These are phyloP conservation scores for Paedocypris sp. DNA, from an alignment of 2,113 vertebrate genomes.

Conservation along the genomic window DNA sequence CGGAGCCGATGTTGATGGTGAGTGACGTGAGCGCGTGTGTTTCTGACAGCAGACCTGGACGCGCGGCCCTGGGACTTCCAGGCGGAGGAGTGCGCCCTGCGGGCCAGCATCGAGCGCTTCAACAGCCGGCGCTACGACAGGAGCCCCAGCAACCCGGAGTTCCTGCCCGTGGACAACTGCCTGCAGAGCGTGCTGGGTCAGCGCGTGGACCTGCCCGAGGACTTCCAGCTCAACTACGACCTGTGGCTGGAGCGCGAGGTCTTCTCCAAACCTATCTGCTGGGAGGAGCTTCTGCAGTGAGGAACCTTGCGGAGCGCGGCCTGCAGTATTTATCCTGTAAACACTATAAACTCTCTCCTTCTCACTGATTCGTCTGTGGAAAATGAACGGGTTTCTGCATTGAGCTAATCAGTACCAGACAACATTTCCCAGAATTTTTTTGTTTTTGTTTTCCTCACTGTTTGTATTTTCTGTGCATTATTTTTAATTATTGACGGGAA, in stretches of 20 bases:
- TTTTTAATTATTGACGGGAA: no score
- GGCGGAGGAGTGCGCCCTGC: conserved; percentile 89
- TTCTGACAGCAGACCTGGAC: conserved; percentile 73
- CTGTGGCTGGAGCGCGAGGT: conserved; percentile 97
- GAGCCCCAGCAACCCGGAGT: conserved; percentile 81
- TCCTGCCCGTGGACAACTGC: conserved; percentile 93
- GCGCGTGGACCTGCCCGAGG: conserved; percentile 83
- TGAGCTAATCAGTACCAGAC: no score
- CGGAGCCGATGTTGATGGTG: not conserved
- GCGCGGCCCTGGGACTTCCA: conserved; percentile 98
- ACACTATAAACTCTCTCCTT: no score
- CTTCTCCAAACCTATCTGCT: conserved; percentile 94
- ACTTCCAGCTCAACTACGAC: conserved; percentile 97
- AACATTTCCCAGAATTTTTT: no score
- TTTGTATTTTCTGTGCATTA: no score
- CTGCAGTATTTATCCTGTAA: no score
- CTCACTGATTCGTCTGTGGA: no score
- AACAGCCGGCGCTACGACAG: conserved; percentile 89
- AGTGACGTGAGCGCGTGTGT: not conserved
- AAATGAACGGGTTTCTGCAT: no score
- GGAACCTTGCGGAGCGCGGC: no score
- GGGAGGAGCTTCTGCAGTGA: conserved; percentile 95
- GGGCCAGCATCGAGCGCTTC: conserved; percentile 93
- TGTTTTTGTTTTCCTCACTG: no score
- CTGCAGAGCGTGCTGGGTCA: conserved; percentile 96